Evolutionary conservation across 2,888 invertebrate species (phyloP), one percentile per base, ranked within the genome.

Genomic region (Chesias legatella): DNA sequence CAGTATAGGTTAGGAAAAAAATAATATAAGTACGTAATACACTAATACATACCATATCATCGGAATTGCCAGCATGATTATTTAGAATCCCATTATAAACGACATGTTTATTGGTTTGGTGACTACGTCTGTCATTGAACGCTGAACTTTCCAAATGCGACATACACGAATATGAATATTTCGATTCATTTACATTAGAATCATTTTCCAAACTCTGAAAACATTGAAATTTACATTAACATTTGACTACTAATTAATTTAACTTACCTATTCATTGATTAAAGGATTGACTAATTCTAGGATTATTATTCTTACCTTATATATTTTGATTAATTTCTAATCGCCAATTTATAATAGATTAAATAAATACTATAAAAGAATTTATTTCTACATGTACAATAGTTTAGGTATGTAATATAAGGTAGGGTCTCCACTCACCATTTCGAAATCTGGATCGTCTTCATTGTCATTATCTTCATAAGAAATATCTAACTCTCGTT

Each of bases 41-140:
- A 24, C 24, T 5, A 10, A 25, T 29, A 34, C 40, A 21, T 44
- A 60, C 63, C 57, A 56, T 40, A 23, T 58, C 63, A 11, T 38
- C 43, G 20, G 51, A 33, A 34, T 55, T 52, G 6, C 47, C 48
- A 28, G 55, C 60, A 11, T 37, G 33, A 29, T 57, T 55, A 7
- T 27, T 50, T 7, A 55, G 40, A 9, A 57, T 45, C 43, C 50
- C 51, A 1, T 41, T 44, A 9, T 10, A 43, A 9, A 24, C 41
- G 26, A 28, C 41, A 43, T 31, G 27, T 32, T 33, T 42, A 33
- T 11, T 42, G n/a, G 31, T 43, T 43, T 43, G 39, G 9, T 17
- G 20, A 26, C 10, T 29, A 8, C 32, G 27, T 11, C 22, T 24
- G 10, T 24, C 9, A 32, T 37, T 33, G 6, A 5, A 32, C 7